phyloP scores from a whole-genome alignment of 1,140 invertebrate species.

The Bombus waltoni region DNA sequence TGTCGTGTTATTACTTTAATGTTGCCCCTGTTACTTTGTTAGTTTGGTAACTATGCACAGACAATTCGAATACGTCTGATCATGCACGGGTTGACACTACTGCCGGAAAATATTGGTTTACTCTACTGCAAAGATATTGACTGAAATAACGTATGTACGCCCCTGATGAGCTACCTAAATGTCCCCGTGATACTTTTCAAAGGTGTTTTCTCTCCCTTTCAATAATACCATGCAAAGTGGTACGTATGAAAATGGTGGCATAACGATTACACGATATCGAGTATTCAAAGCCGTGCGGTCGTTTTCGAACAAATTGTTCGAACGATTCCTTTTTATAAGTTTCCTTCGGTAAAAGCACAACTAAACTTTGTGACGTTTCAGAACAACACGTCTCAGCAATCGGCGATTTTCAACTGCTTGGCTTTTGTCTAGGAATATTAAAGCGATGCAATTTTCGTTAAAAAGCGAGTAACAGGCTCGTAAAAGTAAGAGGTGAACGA shows the following conservation, averaged over 20 bases:
- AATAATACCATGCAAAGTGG: background rate
- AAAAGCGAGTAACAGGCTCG: no score
- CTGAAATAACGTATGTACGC: no score
- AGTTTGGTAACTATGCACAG: background rate
- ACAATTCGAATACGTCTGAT: background rate
- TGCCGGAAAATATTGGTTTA: background rate
- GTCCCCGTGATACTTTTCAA: background rate
- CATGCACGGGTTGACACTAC: background rate
- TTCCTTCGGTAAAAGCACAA: background rate
- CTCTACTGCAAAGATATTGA: background rate
- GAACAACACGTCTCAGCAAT: background rate
- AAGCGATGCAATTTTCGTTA: conserved; percentile 17
- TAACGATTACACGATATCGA: conserved; percentile 3
- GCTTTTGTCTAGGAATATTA: conserved; percentile 4
- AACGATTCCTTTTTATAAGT: background rate
- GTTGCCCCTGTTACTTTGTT: background rate
- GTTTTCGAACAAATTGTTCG: conserved; percentile 7
- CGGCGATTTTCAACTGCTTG: background rate
- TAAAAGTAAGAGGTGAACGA: background rate
- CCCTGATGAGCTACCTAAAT: background rate
- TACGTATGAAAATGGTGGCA: background rate
- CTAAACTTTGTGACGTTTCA: background rate
- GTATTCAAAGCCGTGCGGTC: background rate
- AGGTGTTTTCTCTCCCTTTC: background rate
- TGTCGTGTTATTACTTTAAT: background rate